Evolutionary conservation across 2,113 vertebrate genomes (phyloP), one percentile per base, ranked within the genome.

Genomic region (Nicator chloris): DNA sequence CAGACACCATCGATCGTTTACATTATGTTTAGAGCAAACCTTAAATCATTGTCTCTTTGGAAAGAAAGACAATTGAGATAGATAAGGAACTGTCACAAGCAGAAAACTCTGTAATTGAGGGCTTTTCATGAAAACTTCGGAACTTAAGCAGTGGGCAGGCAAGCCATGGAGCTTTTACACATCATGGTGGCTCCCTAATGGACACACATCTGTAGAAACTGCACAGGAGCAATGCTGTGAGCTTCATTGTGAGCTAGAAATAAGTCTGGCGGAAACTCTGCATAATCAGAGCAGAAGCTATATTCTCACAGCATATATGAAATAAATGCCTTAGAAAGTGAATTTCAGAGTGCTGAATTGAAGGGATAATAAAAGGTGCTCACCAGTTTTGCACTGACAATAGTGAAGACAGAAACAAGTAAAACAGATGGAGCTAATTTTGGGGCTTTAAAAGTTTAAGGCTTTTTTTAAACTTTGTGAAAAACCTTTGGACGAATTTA

Each of bases 11-110:
- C 70, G 31, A 98, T 98, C 97, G 96, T 82, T 90, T 82, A 37
- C 71, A 54, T 95, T 92, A 73, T 71, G 81, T 71, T 82, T 47
- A 82, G 79, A 97, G 92, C 53, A 82, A 96, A 95, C 91, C 97
- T 93, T 98, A 97, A 97, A 98, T 98, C 98, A 98, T 60, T 95
- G 97, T 97, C 96, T 80, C 95, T 92, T 91, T 68, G 59, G 76
- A 96, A 97, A 97, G 96, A 95, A 95, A 93, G 76, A 84, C 97
- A 97, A 98, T 96, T 80, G 97, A 98, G 97, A 98, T 84, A 96
- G 97, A 98, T 97, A 92, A 72, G 79, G 72, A 92, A 92, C 93
- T 92, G 97, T 86, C 95, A 96, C 68, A 86, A 72, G 82, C 92
- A 95, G 82, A 94, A 96, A 96, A 88, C 81, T 88, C 81, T 66